A percentile compares a stretch with the other conserved stretches of the same genome.
These are phyloP conservation scores for Heterohyrax brucei DNA, from an alignment of 2,797 vertebrate genomes.

Conservation along the genomic window DNA sequence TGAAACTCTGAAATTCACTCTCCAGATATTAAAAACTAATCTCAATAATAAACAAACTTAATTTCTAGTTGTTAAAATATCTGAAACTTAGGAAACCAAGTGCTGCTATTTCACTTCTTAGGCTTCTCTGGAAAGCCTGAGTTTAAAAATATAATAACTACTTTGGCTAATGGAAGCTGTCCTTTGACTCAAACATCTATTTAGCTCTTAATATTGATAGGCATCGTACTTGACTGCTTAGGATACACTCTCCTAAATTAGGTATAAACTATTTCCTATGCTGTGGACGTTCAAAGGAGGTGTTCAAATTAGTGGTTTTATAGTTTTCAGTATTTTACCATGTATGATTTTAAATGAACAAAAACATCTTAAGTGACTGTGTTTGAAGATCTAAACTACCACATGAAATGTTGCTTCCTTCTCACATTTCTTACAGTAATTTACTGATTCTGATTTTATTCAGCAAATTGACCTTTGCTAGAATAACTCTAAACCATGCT, in stretches of 20 bases:
- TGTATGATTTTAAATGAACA: slow-evolving; percentile 61
- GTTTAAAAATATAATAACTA: not conserved
- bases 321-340: slow-evolving; percentile 63
- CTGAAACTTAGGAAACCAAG: slow-evolving; percentile 15
- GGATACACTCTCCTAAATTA: slow-evolving; percentile 34
- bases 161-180: slow-evolving; percentile 40
- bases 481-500: slow-evolving; percentile 41
- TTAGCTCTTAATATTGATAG: slow-evolving; percentile 29
- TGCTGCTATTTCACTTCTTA: slow-evolving; percentile 36
- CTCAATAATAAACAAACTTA: not conserved
- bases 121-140: slow-evolving; percentile 41
- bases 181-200: slow-evolving; percentile 66
- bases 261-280: slow-evolving; percentile 60
- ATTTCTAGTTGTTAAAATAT: slow-evolving; percentile 38
- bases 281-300: slow-evolving; percentile 48
- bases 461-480: slow-evolving; percentile 39
- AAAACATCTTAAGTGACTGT: slow-evolving; percentile 45
- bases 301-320: slow-evolving; percentile 71
- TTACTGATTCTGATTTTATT: slow-evolving; percentile 66
- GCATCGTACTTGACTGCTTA: not conserved
- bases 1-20: slow-evolving; percentile 72
- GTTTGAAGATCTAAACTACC: slow-evolving; percentile 59
- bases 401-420: slow-evolving; percentile 49
- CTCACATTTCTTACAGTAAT: slow-evolving; percentile 51
- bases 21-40: slow-evolving; percentile 65